Evolutionary conservation across 1,140 invertebrate genomes (phyloP).

Genomic region (Charaxes varanes): DNA sequence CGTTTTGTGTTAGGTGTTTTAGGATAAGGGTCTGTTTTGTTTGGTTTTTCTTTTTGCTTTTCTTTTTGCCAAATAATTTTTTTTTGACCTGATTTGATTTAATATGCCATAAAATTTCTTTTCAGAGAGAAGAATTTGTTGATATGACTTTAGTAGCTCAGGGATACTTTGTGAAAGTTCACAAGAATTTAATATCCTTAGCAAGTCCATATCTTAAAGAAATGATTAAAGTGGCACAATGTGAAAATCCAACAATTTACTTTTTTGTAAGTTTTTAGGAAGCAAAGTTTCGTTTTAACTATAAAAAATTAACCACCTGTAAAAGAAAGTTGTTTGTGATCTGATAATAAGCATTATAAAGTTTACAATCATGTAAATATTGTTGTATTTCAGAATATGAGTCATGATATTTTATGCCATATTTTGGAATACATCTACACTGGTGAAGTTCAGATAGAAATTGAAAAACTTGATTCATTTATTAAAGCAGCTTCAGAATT

Average conservation of each 20-base stretch:
- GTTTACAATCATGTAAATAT: background rate
- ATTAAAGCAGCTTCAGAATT: constrained; percentile 31
- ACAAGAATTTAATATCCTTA: constrained; percentile 81
- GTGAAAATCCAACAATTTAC: constrained; percentile 85
- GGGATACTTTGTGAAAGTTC: constrained; percentile 81
- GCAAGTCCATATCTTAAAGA: constrained; percentile 84
- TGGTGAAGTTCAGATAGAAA: constrained; percentile 33
- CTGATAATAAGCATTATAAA: no score
- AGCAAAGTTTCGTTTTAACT: constrained; percentile 1
- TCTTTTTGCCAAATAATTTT: no score
- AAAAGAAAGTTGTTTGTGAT: no score
- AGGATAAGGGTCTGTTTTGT: no score
- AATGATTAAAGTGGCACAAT: constrained; percentile 81
- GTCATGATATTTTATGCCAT: constrained; percentile 24
- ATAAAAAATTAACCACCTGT: no score
- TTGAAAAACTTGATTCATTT: constrained; percentile 23
- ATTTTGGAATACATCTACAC: constrained; percentile 45
- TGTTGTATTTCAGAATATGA: constrained; percentile 33
- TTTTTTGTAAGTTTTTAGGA: constrained; percentile 42
- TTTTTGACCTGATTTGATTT: no score
- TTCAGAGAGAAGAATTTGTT: constrained; percentile 81
- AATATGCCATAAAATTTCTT: constrained; percentile 9
- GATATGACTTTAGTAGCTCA: constrained; percentile 85
- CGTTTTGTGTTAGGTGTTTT: no score
- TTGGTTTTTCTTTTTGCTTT: no score